Percentiles rank a stretch among this genome's conserved stretches.
Evolutionary conservation across 2,113 vertebrate genomes (phyloP).

Genomic region (Uria aalge): DNA sequence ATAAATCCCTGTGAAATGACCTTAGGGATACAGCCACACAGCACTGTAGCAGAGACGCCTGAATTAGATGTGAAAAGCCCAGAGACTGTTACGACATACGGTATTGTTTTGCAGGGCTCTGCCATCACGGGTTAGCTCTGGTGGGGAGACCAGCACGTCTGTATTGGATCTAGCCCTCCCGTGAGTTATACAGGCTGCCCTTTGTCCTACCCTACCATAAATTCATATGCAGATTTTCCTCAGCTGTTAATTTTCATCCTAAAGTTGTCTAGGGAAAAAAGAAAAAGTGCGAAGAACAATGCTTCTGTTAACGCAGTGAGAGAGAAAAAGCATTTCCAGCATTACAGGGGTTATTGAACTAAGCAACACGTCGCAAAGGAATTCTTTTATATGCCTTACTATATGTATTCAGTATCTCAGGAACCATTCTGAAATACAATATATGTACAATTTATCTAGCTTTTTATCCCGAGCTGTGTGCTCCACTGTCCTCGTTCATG

Average conservation of each 20-base stretch:
- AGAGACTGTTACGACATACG: background rate
- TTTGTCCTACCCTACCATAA: background rate
- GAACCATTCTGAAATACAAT: background rate
- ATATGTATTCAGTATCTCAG: background rate
- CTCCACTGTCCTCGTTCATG: fast-evolving
- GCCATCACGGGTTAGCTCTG: background rate
- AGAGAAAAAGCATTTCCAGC: background rate
- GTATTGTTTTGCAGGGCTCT: background rate
- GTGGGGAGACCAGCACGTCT: background rate
- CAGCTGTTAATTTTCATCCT: background rate
- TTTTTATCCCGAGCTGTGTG: background rate
- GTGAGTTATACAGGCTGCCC: background rate
- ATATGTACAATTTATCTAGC: background rate
- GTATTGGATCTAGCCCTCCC: background rate
- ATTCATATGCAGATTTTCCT: background rate
- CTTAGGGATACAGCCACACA: background rate
- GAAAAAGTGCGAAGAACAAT: background rate
- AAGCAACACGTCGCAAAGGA: background rate
- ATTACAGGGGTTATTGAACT: background rate
- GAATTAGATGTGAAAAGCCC: background rate
- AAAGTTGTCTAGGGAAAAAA: background rate
- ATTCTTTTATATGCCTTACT: background rate
- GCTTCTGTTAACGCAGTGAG: background rate
- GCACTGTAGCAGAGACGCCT: background rate
- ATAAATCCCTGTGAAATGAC: background rate